These are phyloP conservation scores for Menidia beryllina DNA, from an alignment of 2,113 vertebrate species.

Conservation along the genomic window DNA sequence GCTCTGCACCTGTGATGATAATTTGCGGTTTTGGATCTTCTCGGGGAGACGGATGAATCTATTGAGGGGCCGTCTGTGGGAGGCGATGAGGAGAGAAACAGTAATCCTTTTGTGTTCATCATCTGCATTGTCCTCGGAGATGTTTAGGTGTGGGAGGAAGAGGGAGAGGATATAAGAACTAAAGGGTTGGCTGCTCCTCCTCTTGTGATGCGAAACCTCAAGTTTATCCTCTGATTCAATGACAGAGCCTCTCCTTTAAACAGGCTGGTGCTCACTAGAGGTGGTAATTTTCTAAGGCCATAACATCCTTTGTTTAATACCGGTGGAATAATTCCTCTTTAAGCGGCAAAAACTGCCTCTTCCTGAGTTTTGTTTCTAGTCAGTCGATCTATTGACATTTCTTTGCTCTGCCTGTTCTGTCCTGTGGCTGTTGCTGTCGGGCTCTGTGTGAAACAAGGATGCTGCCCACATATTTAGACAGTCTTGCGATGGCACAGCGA, in stretches of 20 bases:
- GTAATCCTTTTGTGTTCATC: conserved; percentile 83
- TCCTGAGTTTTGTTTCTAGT: conserved; percentile 14
- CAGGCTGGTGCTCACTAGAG: conserved; percentile 75
- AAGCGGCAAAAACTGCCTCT: conserved; percentile 42
- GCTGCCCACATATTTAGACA: conserved; percentile 32
- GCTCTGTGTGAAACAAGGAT: conserved; percentile 38
- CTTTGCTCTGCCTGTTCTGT: conserved; percentile 39
- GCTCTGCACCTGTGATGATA: conserved; percentile 43
- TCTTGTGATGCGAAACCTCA: conserved; percentile 80
- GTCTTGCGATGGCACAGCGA: conserved; percentile 43
- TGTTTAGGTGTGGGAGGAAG: conserved; percentile 18
- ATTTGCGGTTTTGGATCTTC: conserved; percentile 47
- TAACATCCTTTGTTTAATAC: conserved; percentile 86
- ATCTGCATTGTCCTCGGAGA: conserved; percentile 74
- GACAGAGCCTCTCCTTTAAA: conserved; percentile 81
- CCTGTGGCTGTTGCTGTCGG: conserved; percentile 51
- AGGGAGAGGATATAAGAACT: conserved; percentile 20
- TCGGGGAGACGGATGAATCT: conserved; percentile 62
- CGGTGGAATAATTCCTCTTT: conserved; percentile 79
- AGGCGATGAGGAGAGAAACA: conserved; percentile 66
- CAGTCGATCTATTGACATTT: conserved; percentile 29
- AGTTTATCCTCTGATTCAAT: conserved; percentile 82
- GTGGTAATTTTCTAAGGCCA: conserved; percentile 84
- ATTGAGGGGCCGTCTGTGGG: conserved; percentile 77
- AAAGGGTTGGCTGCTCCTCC: conserved; percentile 72